Conservation (phyloP, 2,113 vertebrate genomes). For the Clarias magur region DNA sequence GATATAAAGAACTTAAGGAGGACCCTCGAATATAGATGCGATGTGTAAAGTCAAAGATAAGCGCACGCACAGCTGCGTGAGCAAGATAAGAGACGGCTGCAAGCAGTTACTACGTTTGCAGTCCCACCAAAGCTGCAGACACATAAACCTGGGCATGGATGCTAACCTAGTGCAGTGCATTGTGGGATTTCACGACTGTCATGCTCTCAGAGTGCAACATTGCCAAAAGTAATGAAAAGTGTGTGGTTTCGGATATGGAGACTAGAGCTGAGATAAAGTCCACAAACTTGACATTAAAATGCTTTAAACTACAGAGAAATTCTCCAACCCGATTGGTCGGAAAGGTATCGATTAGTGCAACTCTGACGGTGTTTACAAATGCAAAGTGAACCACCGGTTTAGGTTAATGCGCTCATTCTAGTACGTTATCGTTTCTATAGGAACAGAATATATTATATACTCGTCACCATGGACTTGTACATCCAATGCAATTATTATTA, state of each 20-base stretch:
- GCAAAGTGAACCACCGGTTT: neutral
- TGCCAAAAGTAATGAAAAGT: neutral
- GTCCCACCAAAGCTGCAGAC: neutral
- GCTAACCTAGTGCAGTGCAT: neutral
- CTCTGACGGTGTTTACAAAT: neutral
- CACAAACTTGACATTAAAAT: neutral
- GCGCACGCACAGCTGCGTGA: constrained; percentile 21
- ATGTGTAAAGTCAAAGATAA: constrained; percentile 46
- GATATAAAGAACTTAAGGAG: constrained; percentile 41
- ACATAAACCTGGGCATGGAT: neutral
- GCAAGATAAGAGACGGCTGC: constrained; percentile 40
- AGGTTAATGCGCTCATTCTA: neutral
- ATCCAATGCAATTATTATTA: no score
- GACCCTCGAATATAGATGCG: constrained; percentile 26
- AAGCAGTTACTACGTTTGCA: neutral
- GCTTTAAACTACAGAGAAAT: neutral
- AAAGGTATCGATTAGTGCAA: neutral
- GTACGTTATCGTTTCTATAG: neutral
- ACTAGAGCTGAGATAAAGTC: neutral
- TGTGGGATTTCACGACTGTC: neutral
- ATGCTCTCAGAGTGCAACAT: neutral
- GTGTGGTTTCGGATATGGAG: neutral
- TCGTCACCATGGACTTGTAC: neutral
- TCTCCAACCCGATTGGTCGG: neutral
- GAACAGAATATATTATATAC: no score